Base-by-base conservation (phyloP, 2,797 vertebrate genomes). In the Aulostomus chinensis region DNA sequence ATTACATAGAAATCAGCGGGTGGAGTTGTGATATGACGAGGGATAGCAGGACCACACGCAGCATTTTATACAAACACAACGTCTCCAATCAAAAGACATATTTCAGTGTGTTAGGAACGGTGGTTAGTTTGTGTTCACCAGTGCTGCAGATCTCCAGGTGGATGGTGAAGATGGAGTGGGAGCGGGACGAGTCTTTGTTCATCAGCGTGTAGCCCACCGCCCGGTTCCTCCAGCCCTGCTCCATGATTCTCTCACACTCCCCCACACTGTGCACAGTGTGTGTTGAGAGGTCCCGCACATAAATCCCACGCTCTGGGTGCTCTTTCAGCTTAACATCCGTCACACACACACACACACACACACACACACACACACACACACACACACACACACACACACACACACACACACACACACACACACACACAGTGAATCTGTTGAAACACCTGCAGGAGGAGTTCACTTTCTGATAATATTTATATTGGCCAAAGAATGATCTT, bases 141-240 rank as follows among this genome's bases (percentile, higher is more conserved):
- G 81, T 83, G 1, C 67, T 89, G 64, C 80, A 96, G 88, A 96
- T 95, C 81, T 97, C 96, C 62, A 96, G 77, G 54, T 85, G 89
- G 86, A 95, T 92, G 55, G 91, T 93, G 74, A 97, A 95, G 89
- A 95, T 90, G 59, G 94, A 94, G 84, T 95, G 95, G 0, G 95
- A 97, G 52, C 92, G 89, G 0, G 94, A 98, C 2, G 95, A 97
- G 71, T 95, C 93, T 71, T 93, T 94, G 73, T 94, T 95, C 94
- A 94, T 94, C 65, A 96, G 88, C 0, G 94, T 95, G 86, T 84
- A 95, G 56, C 91, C 93, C 30, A 94, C 94, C 0, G 94, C 91
- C 14, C 95, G 93, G 76, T 90, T 95, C 52, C 68, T 90, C 92
- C 94, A 95, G 76, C 94, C 95, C 0, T 21, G 81, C 71, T 93